A percentile compares a stretch with the other conserved stretches of the same genome.
These are phyloP conservation scores for Papilio gigon DNA, from an alignment of 2,888 invertebrate species.

Conservation along the genomic window DNA sequence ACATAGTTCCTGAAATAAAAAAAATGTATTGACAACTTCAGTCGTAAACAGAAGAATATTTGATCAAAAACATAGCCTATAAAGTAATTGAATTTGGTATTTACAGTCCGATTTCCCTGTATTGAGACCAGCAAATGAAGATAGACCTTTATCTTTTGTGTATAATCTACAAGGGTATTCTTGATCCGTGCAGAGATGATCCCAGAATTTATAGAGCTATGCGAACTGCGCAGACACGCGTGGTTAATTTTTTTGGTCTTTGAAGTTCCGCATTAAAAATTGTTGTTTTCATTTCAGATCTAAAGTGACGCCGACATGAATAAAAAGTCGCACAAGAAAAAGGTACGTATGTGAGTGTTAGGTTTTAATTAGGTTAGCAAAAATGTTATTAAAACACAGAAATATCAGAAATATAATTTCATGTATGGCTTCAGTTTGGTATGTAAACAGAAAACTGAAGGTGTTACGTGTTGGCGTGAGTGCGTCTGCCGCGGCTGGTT, in stretches of 20 bases:
- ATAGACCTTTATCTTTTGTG: too few relatives aligned
- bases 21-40: too few relatives aligned
- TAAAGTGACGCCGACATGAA: slow-evolving; percentile 58
- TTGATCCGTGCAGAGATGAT: slow-evolving; percentile 9
- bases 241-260: slow-evolving; percentile 40
- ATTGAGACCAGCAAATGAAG: too few relatives aligned
- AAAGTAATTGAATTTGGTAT: too few relatives aligned
- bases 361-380: background rate
- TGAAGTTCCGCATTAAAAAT: slow-evolving; percentile 46
- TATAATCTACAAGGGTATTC: background rate
- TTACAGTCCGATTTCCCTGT: too few relatives aligned
- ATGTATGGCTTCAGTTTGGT: background rate
- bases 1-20: too few relatives aligned
- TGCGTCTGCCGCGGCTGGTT: background rate
- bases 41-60: too few relatives aligned
- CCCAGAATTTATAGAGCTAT: background rate
- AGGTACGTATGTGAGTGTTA: slow-evolving; percentile 57
- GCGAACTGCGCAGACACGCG: background rate
- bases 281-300: slow-evolving; percentile 63
- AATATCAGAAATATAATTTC: background rate
- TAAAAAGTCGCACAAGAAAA: slow-evolving; percentile 77
- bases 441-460: background rate
- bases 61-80: too few relatives aligned
- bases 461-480: background rate
- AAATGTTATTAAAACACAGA: background rate